These are phyloP conservation scores for Drosophila prostipennis DNA, from an alignment of 2,888 invertebrate species.

Conservation along the genomic window DNA sequence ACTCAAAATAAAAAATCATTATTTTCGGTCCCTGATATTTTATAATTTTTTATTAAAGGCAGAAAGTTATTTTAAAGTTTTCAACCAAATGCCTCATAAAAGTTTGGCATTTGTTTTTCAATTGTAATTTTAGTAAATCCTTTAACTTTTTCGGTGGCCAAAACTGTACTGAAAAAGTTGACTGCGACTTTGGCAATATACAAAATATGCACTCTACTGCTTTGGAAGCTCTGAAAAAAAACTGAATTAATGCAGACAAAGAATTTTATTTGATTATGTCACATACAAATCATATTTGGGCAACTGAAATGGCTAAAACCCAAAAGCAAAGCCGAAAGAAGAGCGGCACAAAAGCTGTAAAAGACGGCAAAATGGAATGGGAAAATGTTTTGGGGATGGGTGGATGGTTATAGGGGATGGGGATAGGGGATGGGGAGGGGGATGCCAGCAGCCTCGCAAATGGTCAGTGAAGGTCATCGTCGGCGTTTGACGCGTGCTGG, in stretches of 20 bases:
- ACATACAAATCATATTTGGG: constrained; percentile 32
- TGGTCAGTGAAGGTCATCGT: constrained; percentile 68
- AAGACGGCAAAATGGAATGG: constrained; percentile 5
- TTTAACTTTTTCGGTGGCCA: background rate
- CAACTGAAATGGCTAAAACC: constrained; percentile 9
- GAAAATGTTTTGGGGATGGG: background rate
- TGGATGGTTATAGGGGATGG: background rate
- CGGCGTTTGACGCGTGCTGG: constrained; percentile 33
- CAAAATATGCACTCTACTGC: constrained; percentile 1
- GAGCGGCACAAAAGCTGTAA: constrained; percentile 23
- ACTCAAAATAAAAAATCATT: no score
- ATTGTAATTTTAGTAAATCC: constrained; percentile 2
- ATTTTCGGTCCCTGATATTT: no score
- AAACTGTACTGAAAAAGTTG: background rate
- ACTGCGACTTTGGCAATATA: background rate
- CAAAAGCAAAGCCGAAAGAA: background rate
- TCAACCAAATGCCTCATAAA: no score
- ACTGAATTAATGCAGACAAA: constrained; percentile 12
- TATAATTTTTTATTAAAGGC: no score
- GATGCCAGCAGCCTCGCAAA: constrained; percentile 62
- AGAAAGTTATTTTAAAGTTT: no score
- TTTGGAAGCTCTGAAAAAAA: constrained; percentile 4
- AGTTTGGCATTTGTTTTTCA: constrained; percentile 2
- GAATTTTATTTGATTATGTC: constrained; percentile 35
- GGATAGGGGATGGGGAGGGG: background rate